Conservation (phyloP, 1,140 invertebrate species). For the Pemphigus obesinymphae region DNA sequence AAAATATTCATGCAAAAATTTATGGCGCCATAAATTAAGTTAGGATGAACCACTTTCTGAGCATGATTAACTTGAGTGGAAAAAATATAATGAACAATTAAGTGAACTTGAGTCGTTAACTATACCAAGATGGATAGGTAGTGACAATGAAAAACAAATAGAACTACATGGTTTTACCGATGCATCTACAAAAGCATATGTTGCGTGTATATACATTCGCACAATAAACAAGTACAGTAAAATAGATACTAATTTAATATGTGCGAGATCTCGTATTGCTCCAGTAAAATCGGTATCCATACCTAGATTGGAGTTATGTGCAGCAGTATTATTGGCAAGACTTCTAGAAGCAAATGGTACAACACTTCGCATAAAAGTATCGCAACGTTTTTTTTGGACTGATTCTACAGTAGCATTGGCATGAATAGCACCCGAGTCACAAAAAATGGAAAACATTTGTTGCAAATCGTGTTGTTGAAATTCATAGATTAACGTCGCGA, state of each 20-base stretch:
- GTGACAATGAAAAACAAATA: background rate
- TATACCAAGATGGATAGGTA: slow-evolving; percentile 25
- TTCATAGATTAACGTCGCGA: background rate
- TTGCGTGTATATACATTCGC: slow-evolving; percentile 44
- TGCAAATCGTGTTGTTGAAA: slow-evolving; percentile 33
- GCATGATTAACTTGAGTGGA: slow-evolving; percentile 45
- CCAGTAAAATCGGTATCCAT: slow-evolving; percentile 49
- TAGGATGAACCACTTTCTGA: slow-evolving; percentile 48
- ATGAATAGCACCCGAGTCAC: background rate
- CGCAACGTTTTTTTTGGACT: background rate
- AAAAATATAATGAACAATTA: slow-evolving; percentile 39
- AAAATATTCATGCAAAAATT: slow-evolving; percentile 43
- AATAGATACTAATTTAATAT: slow-evolving; percentile 37
- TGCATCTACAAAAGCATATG: slow-evolving; percentile 44
- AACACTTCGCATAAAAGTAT: slow-evolving; percentile 47
- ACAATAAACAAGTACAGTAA: slow-evolving; percentile 27
- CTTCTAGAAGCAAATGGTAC: too few species aligned
- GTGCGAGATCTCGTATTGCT: slow-evolving; percentile 43
- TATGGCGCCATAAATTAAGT: slow-evolving; percentile 37
- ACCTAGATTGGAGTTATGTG: too few species aligned
- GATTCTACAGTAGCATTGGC: slow-evolving; percentile 18
- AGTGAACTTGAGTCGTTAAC: slow-evolving; percentile 18
- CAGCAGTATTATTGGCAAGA: too few species aligned
- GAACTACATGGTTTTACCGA: slow-evolving; percentile 49
- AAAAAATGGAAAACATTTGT: slow-evolving; percentile 27